Evolutionary conservation across 2,888 invertebrate species (phyloP), one percentile per base, ranked within the genome.

Genomic region (Lithophane socia): DNA sequence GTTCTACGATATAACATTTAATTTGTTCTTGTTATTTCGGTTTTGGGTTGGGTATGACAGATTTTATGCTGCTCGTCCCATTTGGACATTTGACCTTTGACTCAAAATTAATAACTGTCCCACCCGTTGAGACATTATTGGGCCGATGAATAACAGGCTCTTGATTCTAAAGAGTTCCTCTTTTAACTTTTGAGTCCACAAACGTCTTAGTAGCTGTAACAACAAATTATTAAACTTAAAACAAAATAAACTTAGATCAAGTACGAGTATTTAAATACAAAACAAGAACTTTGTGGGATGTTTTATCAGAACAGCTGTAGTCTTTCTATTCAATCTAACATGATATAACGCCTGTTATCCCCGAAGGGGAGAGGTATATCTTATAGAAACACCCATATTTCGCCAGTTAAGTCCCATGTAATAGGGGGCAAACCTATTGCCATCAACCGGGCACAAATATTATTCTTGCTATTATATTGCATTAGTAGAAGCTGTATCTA

Each of bases 11-110:
- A 89, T 84, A 79, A 75, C 74, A 74, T 84, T 91, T 90, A 87
- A 90, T 90, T 91, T 91, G 86, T 87, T 82, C 82, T 78, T 88
- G 84, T 87, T 80, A 86, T 87, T 83, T 87, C 65, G 56, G 74
- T 61, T 61, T 85, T 68, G 61, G 71, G 80, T 88, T 56, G 47
- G 80, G 24, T 63, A 77, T 68, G 74, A 82, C 83, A 80, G 78
- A 87, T 87, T 88, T 88, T 88, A 87, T 88, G 13, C 44, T 52
- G 24, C 49, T 56, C 37, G 18, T 72, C 65, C 42, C 9, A 52
- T 84, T 84, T 66, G 44, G 60, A 44, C 21, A 29, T 84, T 61
- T 47, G 66, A 84, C 80, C 80, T 80, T 80, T 61, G 21, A 61
- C 65, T 66, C 3, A 54, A 70, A 71, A n/a, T 61, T 64, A 42